Evolutionary conservation across 1,140 invertebrate species (phyloP), one percentile per base, ranked within the genome.

Genomic region (Bombus waltoni): DNA sequence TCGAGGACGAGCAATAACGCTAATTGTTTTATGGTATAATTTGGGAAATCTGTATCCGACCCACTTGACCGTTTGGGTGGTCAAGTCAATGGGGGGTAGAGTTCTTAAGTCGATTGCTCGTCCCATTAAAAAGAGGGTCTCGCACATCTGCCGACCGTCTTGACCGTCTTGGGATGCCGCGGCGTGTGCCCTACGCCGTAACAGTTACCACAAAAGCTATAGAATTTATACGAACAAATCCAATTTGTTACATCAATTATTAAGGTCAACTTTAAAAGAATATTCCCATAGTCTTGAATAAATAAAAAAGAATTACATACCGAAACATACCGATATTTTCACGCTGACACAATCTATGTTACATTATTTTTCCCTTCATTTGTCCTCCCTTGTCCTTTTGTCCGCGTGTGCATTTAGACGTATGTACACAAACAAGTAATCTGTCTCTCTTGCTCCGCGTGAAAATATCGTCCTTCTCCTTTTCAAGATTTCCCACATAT

Each of bases 241-340:
- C 28, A 62, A 47, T 79, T 66, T 47, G 44, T 66, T 79, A 68
- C 25, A 66, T 66, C 76, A 22, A 68, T 42, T 68, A 66, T 68
- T 35, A 47, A 53, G 47, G 47, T 68, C 9, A 68, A 47, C 42
- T 62, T 10, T 47, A 15, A n/a, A 47, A 32, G 62, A 79, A 68
- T 62, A 22, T 32, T 47, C n/a, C 4, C 1, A 47, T 68, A 79
- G 22, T 8, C 47, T 44, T 0, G 62, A 42, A 35, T 42, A 32
- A 32, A 28, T 10, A 44, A 79, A 28, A 79, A 47, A 47, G 10
- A 11, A 40, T 44, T 13, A n/a, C 15, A 15, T 32, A 6, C 13
- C 6, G 4, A 42, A 62, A 6, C 10, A 59, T n/a, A 59, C 38
- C 80, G 42, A 47, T 25, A 3, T 80, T 71, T 42, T 22, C 18